Evolutionary conservation across 2,888 invertebrate species (phyloP).

Genomic region (Unio pictorum): DNA sequence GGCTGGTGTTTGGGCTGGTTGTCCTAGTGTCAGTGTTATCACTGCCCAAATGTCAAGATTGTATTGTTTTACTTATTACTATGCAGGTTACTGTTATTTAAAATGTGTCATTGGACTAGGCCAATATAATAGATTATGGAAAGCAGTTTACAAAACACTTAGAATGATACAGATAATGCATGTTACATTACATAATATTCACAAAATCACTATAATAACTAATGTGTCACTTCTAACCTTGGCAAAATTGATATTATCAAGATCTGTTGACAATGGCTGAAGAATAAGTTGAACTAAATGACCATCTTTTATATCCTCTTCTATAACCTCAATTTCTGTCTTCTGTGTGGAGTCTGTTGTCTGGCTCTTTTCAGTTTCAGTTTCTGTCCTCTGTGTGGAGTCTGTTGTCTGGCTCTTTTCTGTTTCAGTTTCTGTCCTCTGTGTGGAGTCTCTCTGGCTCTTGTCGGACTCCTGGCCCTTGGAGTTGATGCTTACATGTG

Average conservation of each 20-base stretch:
- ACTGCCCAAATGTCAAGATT: too few species aligned
- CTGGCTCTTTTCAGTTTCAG: not conserved
- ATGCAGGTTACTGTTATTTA: not conserved
- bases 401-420: too few species aligned
- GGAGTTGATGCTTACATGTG: conserved; percentile 59
- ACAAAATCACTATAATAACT: not conserved
- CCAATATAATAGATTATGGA: not conserved
- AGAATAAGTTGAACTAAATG: conserved; percentile 81
- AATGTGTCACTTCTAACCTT: conserved; percentile 56
- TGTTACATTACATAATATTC: not conserved
- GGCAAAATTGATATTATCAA: conserved; percentile 76
- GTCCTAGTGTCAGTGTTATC: too few species aligned
- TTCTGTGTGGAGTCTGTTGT: too few species aligned
- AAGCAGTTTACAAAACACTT: too few species aligned
- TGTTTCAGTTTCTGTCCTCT: too few species aligned
- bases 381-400: too few species aligned
- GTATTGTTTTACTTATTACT: not conserved
- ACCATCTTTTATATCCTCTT: conserved; percentile 29
- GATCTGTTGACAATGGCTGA: conserved; percentile 78
- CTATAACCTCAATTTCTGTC: conserved; percentile 13
- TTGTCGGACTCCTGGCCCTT: conserved; percentile 41
- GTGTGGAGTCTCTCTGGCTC: too few species aligned
- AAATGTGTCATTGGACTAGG: not conserved
- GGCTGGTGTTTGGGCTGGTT: too few species aligned
- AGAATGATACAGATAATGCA: not conserved